These are phyloP conservation scores for Leucania comma DNA, from an alignment of 2,888 invertebrate species.

Conservation along the genomic window DNA sequence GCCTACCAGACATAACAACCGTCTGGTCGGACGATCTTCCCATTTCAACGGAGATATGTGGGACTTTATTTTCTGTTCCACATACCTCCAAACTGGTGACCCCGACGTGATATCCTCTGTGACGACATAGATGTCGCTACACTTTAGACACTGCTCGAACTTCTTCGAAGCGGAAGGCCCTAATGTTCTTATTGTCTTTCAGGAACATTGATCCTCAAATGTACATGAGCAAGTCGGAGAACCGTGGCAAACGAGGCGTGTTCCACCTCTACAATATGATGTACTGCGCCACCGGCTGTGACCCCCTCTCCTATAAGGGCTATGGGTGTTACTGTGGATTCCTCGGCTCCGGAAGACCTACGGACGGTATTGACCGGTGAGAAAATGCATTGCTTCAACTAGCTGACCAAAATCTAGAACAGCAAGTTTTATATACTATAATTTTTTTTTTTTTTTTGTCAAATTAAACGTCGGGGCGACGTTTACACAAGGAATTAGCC, in stretches of 20 bases:
- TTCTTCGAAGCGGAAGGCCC: background rate
- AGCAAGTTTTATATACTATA: no score
- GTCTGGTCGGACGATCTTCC: no score
- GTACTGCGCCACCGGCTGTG: conserved; percentile 95
- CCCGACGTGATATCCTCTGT: no score
- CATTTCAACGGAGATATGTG: no score
- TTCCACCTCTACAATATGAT: conserved; percentile 96
- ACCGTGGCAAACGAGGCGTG: conserved; percentile 93
- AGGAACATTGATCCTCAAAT: conserved; percentile 78
- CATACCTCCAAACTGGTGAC: no score
- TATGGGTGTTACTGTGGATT: conserved; percentile 98
- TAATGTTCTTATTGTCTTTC: conserved; percentile 25
- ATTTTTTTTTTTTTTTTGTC: no score
- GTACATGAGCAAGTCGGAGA: conserved; percentile 76
- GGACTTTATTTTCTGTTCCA: no score
- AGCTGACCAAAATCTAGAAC: no score
- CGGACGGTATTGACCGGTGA: conserved; percentile 61
- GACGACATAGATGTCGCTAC: no score
- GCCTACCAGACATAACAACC: no score
- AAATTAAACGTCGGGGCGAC: no score
- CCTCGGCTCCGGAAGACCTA: conserved; percentile 88
- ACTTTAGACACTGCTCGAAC: background rate
- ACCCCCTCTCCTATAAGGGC: conserved; percentile 95
- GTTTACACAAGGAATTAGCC: no score
- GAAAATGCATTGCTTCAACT: background rate